phyloP scores from a whole-genome alignment of 1,140 invertebrate genomes.

The Brachionus sp. region DNA sequence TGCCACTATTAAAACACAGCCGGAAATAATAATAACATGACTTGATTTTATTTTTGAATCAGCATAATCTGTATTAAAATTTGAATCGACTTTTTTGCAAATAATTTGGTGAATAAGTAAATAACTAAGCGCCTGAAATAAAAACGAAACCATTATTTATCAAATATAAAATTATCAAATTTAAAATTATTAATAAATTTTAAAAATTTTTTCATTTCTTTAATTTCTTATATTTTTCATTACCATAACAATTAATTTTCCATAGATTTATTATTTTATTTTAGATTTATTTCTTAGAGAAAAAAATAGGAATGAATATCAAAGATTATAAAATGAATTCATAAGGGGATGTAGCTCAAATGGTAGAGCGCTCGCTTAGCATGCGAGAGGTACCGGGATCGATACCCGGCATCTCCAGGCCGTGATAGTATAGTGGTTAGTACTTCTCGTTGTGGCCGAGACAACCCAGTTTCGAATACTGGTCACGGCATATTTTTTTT shows the following conservation, averaged over 20 bases:
- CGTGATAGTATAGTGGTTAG: constrained; percentile 87
- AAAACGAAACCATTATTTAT: background rate
- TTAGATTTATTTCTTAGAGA: background rate
- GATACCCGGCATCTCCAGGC: constrained; percentile 55
- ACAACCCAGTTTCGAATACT: constrained; percentile 89
- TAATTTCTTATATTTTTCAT: background rate
- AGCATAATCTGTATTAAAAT: background rate
- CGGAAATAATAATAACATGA: background rate
- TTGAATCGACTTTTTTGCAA: background rate
- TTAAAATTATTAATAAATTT: background rate
- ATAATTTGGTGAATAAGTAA: background rate
- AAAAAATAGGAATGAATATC: background rate
- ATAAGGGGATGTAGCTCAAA: constrained; percentile 48
- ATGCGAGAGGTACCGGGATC: constrained; percentile 47
- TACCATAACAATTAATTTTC: background rate
- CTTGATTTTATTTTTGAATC: background rate
- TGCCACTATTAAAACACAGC: constrained; percentile 11
- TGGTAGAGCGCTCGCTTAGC: constrained; percentile 47
- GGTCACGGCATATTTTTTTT: constrained; percentile 73
- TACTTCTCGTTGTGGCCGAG: constrained; percentile 85
- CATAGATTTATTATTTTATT: background rate
- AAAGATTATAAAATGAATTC: background rate
- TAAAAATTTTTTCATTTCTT: too few relatives aligned
- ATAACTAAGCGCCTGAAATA: background rate
- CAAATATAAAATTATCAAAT: background rate